Percentiles rank a stretch among this genome's conserved stretches.
These are phyloP conservation scores for Pipa parva DNA, from an alignment of 2,113 vertebrate species.

Conservation along the genomic window DNA sequence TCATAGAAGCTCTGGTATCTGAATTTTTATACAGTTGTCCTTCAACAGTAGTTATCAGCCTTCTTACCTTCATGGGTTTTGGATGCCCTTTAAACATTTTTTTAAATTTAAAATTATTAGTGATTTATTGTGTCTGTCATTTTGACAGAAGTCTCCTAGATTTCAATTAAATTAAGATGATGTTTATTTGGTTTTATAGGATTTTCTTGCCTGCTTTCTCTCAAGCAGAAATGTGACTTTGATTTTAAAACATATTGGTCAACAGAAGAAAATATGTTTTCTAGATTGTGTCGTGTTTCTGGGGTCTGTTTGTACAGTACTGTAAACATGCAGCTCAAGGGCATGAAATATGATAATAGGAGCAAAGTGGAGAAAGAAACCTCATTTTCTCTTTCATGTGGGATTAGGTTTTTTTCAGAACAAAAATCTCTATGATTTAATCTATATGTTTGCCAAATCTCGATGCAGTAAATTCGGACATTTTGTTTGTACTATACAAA, in stretches of 20 bases:
- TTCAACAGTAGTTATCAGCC: neutral
- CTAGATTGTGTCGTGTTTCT: conserved; percentile 32
- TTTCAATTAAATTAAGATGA: conserved; percentile 22
- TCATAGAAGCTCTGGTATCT: no score
- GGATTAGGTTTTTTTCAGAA: conserved; percentile 17
- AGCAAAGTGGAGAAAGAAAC: conserved; percentile 27
- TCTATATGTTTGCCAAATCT: conserved; percentile 19
- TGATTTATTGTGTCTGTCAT: conserved; percentile 47
- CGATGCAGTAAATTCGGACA: neutral
- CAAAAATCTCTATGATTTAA: conserved; percentile 16
- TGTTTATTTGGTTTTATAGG: conserved; percentile 24
- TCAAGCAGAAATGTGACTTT: conserved; percentile 38
- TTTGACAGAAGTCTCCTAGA: conserved; percentile 15
- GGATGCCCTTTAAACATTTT: conserved; percentile 8
- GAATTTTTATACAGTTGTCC: no score
- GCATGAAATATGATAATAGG: conserved; percentile 42
- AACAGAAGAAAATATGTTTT: conserved; percentile 39
- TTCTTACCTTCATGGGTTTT: neutral
- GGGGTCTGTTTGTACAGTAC: conserved; percentile 32
- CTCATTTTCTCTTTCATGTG: conserved; percentile 28
- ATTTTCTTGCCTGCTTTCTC: conserved; percentile 25
- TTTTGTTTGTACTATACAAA: neutral
- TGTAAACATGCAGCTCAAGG: conserved; percentile 40
- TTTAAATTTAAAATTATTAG: conserved; percentile 29
- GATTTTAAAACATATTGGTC: conserved; percentile 42